phyloP scores from a whole-genome alignment of 2,797 vertebrate species.

The Lates japonicus region DNA sequence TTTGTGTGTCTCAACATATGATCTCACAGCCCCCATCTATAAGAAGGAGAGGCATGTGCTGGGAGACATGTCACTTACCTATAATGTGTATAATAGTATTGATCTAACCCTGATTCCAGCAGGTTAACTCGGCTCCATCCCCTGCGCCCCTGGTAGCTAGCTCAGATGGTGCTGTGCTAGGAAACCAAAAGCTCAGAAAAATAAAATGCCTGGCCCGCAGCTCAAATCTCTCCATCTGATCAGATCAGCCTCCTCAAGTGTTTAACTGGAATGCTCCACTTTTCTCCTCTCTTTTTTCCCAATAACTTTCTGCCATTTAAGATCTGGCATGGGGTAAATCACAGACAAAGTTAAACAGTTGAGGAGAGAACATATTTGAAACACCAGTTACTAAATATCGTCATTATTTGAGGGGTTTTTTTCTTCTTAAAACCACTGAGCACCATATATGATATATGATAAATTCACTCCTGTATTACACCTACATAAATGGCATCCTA shows the following conservation, averaged over 20 bases:
- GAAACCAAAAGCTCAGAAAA: slow-evolving; percentile 68
- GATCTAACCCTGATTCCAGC: slow-evolving; percentile 34
- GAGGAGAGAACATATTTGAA: neutral
- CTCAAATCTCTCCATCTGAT: slow-evolving; percentile 75
- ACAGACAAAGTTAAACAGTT: neutral
- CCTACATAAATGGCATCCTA: neutral
- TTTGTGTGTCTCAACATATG: neutral
- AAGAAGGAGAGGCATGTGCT: neutral
- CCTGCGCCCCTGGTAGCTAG: neutral
- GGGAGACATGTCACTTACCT: slow-evolving; percentile 47
- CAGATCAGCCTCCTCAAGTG: slow-evolving; percentile 62
- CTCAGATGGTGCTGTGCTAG: slow-evolving; percentile 51
- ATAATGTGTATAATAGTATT: slow-evolving; percentile 35
- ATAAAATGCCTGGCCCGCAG: slow-evolving; percentile 66
- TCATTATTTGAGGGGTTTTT: neutral
- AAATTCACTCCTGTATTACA: neutral
- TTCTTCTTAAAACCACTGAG: neutral
- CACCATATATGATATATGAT: too few species aligned
- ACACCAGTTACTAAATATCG: neutral
- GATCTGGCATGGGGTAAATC: neutral
- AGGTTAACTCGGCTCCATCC: slow-evolving; percentile 5
- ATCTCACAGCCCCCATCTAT: neutral
- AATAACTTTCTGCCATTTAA: slow-evolving; percentile 26
- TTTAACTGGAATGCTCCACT: slow-evolving; percentile 58
- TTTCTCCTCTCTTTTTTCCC: slow-evolving; percentile 16